Evolutionary conservation across 2,797 vertebrate species (phyloP), one percentile per base, ranked within the genome.

Genomic region (Ptychobarbus kaznakovi): DNA sequence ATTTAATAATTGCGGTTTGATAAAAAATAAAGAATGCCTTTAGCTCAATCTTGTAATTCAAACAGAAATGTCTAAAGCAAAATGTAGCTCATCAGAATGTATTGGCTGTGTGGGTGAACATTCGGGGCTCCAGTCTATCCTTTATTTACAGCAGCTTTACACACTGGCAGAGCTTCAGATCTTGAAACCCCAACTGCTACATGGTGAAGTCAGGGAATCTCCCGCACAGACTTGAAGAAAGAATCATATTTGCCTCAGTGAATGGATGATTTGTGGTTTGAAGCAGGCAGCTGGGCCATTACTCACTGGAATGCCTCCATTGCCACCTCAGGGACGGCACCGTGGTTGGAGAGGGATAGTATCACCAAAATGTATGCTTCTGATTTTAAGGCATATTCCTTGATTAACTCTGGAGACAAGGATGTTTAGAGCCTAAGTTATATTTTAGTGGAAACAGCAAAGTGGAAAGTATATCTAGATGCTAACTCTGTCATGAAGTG

Each of bases 221-320:
- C 73, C 63, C 46, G 22, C 56, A 38, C 46, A 75, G 76, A 46
- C 61, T 32, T 46, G 72, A 22, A 69, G 70, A 84, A 46, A 70
- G 75, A 78, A 56, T 86, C 66, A 84, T 18, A 53, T 20, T 72
- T 38, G 16, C 38, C 28, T 38, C 77, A 49, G 32, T 44, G 28
- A 42, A 58, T 63, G 68, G 38, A 61, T 38, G 77, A 38, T 74
- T 35, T 44, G 51, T 42, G 11, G 38, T n/a, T 85, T 65, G 49
- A 86, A 83, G 74, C 61, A 72, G 82, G 38, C 63, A 82, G 86
- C 78, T 69, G 88, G 84, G 87, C 89, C 89, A 93, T 94, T 92
- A 89, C 92, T 94, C 92, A 93, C 88, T 73, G 70, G 92, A 92
- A 93, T 92, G 88, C 87, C 84, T 92, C 91, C 88, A 91, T 93